Percentiles rank a stretch among this genome's conserved stretches.
Conservation (phyloP, 2,113 vertebrate species). For the Myanophis thanlyinensis region DNA sequence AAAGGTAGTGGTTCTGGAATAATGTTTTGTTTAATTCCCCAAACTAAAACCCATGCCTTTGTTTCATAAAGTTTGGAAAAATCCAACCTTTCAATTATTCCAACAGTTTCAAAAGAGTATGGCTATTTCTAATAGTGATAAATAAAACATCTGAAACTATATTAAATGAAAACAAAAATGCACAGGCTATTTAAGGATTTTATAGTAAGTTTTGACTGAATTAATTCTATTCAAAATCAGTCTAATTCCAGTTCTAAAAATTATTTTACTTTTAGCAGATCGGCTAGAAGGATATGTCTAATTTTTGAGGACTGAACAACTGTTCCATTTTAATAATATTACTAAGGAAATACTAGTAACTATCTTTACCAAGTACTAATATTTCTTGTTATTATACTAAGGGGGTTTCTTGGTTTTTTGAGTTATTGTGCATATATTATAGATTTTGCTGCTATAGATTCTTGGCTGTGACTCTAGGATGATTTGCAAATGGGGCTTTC, state of each 20-base stretch:
- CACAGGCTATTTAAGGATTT: not conserved
- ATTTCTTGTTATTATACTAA: not conserved
- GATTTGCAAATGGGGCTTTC: not conserved
- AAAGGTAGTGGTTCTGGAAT: not conserved
- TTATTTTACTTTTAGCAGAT: not conserved
- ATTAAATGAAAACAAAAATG: not conserved
- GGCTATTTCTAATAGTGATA: not conserved
- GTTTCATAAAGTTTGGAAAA: not conserved
- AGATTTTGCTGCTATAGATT: not conserved
- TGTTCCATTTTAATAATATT: not conserved
- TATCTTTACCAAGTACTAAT: not conserved
- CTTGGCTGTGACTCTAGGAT: not conserved
- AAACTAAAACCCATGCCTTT: not conserved
- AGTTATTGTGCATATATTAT: not conserved
- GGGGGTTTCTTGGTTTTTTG: not conserved
- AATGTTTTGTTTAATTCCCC: not conserved
- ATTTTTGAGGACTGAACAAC: not conserved
- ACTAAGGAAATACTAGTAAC: not conserved
- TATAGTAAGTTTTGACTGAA: not conserved
- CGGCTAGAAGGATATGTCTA: not conserved
- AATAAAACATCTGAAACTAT: not conserved
- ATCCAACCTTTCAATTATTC: not conserved
- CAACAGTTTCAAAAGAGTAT: not conserved
- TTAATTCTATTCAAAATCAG: not conserved
- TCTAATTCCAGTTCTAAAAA: not conserved